Evolutionary conservation across 2,113 vertebrate species (phyloP).

Genomic region (Ceyx margarethae): DNA sequence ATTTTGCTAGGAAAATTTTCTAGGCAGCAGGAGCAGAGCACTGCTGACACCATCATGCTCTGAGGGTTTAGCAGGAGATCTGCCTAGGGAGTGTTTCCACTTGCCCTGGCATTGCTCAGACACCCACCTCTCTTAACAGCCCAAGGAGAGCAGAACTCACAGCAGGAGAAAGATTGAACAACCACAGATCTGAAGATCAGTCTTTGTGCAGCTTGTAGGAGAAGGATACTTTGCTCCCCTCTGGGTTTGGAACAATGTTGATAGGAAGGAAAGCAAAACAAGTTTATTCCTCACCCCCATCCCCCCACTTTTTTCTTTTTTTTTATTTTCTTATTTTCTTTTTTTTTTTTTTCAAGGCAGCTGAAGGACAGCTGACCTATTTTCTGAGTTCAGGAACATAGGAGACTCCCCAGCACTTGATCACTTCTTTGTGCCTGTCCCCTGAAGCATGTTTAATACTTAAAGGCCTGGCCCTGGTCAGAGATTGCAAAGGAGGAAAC

Average conservation of each 20-base stretch:
- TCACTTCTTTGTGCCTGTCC: constrained; percentile 25
- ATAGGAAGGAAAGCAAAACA: background rate
- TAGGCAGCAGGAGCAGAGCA: background rate
- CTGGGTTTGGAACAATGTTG: background rate
- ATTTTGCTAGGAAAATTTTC: background rate
- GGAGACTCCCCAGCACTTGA: constrained; percentile 32
- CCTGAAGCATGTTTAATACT: constrained; percentile 14
- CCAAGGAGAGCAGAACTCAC: background rate
- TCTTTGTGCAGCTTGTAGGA: background rate
- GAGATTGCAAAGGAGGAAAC: background rate
- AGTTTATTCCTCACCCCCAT: background rate
- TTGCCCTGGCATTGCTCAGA: background rate
- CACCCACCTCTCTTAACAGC: background rate
- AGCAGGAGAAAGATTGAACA: background rate
- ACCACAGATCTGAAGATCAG: background rate
- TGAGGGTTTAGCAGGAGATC: background rate
- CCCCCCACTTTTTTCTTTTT: too few relatives aligned
- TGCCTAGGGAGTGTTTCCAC: background rate
- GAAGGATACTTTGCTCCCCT: fast-evolving
- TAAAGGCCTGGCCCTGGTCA: background rate
- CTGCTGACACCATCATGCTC: background rate
- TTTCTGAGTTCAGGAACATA: background rate
- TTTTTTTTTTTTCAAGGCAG: background rate
- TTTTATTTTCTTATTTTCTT: too few relatives aligned
- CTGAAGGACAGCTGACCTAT: constrained; percentile 45